Base-by-base conservation (phyloP, 2,797 vertebrate genomes). In the Gouania willdenowi region DNA sequence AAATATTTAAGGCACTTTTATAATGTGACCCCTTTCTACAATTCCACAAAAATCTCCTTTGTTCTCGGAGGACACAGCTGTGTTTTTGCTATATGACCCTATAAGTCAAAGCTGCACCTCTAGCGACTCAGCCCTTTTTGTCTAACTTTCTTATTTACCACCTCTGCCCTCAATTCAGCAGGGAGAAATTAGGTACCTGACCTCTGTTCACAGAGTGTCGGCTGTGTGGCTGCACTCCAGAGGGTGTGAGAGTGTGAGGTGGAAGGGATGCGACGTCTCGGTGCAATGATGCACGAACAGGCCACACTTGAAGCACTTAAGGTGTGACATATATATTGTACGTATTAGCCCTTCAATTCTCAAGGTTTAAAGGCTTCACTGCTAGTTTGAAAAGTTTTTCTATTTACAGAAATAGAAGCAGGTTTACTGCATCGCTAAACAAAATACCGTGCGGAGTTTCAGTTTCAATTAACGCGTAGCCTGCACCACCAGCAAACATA, bases 101-200 rank as follows among this genome's bases (percentile, higher is more conserved):
- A 11, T 17, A 26, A 15, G 18, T 15, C 8, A 9, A 6, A 26
- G 15, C 26, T 16, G 14, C 20, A 17, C 16, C 15, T 8, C 14
- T 17, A 9, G 7, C 17, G 7, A 10, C 27, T 46, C 8, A 10
- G 14, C 2, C 4, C 38, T 9, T 33, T 19, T 25, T 3, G 11
- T 28, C 13, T 11, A 15, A 19, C 5, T 1, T 16, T 22, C 4
- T 41, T 3, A 12, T 45, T 28, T 31, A 10, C 41, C 1, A 5
- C 22, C 17, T 25, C 16, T 26, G 37, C 14, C 19, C 24, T 14
- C 20, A n/a, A n/a, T n/a, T n/a, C n/a, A 37, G 23, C 26, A n/a
- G 14, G 21, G 15, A 26, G n/a, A 56, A 49, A 53, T 46, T 60
- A 16, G 37, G 4, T 4, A 1, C 13, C 14, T 42, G 47, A 41